phyloP scores from a whole-genome alignment of 1,140 invertebrate species.

The Caenorhabditis tropicalis region DNA sequence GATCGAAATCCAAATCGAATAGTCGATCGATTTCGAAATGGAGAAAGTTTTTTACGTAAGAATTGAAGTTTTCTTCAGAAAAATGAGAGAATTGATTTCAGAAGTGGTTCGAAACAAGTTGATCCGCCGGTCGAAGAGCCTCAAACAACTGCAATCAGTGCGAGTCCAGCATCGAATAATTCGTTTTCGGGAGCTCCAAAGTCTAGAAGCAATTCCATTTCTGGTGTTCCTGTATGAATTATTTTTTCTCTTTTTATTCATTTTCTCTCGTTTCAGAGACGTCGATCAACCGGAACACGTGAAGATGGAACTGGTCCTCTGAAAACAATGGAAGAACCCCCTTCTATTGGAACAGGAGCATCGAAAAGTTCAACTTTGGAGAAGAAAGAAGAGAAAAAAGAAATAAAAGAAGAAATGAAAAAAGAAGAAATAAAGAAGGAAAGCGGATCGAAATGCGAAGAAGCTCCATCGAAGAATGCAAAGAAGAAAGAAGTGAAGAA shows the following conservation, averaged over 20 bases:
- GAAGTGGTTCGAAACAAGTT: background rate
- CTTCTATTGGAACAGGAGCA: background rate
- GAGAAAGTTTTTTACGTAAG: constrained; percentile 16
- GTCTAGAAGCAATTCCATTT: background rate
- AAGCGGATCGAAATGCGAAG: background rate
- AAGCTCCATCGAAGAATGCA: background rate
- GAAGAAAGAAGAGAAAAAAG: background rate
- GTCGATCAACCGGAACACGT: background rate
- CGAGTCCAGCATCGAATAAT: background rate
- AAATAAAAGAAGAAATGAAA: background rate
- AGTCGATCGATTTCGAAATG: constrained; percentile 31
- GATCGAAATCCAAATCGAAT: constrained; percentile 30
- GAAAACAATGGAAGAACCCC: background rate
- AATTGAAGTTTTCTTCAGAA: background rate
- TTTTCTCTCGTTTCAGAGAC: background rate
- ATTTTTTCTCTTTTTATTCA: too few species aligned
- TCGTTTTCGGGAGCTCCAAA: background rate
- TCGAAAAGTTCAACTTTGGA: background rate
- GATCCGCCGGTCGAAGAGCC: background rate
- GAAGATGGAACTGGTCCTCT: background rate
- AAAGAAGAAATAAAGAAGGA: background rate
- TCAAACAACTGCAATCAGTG: constrained; percentile 12
- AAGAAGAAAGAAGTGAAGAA: background rate
- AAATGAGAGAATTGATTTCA: background rate
- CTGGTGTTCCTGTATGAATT: too few species aligned